phyloP scores from a whole-genome alignment of 1,140 invertebrate species.

The Rhyzopertha dominica region DNA sequence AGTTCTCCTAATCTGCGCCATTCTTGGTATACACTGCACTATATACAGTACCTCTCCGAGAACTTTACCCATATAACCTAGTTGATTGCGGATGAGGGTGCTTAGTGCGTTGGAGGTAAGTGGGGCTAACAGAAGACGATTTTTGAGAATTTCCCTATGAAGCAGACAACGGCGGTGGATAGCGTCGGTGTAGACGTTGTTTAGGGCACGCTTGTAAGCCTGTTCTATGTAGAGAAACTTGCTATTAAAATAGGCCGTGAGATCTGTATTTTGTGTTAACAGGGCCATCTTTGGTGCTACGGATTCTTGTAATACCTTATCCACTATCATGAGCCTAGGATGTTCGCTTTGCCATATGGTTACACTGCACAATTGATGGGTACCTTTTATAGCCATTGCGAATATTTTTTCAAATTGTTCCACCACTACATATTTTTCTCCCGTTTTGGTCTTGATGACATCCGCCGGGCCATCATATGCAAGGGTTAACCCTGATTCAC shows the following conservation, averaged over 20 bases:
- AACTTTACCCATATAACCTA: conserved; percentile 2
- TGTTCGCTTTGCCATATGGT: conserved; percentile 11
- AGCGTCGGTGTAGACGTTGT: background rate
- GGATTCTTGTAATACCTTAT: no score
- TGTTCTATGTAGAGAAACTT: conserved; percentile 8
- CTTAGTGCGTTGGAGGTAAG: conserved; percentile 2
- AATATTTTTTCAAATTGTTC: conserved; percentile 9
- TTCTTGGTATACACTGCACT: conserved; percentile 3
- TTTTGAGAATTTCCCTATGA: conserved; percentile 5
- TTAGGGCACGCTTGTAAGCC: background rate
- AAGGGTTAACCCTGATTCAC: background rate
- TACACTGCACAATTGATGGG: background rate
- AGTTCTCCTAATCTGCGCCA: background rate
- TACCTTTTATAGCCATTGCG: conserved; percentile 2
- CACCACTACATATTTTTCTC: conserved; percentile 9
- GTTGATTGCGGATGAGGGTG: conserved; percentile 2
- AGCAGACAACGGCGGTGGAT: conserved; percentile 6
- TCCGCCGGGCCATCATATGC: background rate
- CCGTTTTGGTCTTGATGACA: background rate
- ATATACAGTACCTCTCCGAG: conserved; percentile 8
- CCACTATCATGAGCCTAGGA: no score
- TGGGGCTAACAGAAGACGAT: conserved; percentile 5
- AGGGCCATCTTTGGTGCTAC: no score
- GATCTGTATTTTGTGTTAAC: no score
- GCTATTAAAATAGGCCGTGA: no score